Percentiles rank a stretch among this genome's conserved stretches.
phyloP scores from a whole-genome alignment of 2,113 vertebrate species.

The Xenotilapia caudafasciata region DNA sequence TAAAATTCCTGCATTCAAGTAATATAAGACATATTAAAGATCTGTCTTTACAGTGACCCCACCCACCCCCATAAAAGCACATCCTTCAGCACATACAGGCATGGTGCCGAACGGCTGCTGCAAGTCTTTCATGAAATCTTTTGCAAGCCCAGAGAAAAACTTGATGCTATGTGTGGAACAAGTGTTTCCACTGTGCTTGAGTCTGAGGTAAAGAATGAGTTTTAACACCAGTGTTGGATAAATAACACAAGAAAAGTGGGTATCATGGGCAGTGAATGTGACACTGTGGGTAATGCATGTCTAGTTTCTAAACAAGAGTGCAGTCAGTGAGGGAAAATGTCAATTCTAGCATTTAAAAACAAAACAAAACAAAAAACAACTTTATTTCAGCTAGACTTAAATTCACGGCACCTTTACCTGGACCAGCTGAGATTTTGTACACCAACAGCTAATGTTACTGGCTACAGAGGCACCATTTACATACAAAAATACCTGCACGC shows the following conservation, averaged over 20 bases:
- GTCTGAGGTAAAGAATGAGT: neutral
- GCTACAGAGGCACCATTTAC: neutral
- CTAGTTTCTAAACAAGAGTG: neutral
- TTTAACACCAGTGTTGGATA: neutral
- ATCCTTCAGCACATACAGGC: neutral
- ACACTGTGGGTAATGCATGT: neutral
- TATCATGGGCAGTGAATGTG: neutral
- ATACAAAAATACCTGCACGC: neutral
- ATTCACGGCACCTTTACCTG: neutral
- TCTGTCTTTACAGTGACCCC: neutral
- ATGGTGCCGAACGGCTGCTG: neutral
- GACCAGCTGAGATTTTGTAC: neutral
- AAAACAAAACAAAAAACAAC: neutral
- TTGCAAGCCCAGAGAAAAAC: neutral
- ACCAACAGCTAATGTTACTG: neutral
- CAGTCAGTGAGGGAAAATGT: neutral
- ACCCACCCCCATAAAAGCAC: neutral
- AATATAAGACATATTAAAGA: constrained; percentile 65
- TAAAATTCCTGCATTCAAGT: constrained; percentile 84
- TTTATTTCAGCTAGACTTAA: neutral
- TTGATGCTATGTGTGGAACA: neutral
- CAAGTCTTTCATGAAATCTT: neutral
- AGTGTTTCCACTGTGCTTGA: neutral
- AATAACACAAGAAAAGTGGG: neutral
- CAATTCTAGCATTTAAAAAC: neutral